Evolutionary conservation across 2,113 vertebrate species (phyloP).

Genomic region (Mystacornis crossleyi): DNA sequence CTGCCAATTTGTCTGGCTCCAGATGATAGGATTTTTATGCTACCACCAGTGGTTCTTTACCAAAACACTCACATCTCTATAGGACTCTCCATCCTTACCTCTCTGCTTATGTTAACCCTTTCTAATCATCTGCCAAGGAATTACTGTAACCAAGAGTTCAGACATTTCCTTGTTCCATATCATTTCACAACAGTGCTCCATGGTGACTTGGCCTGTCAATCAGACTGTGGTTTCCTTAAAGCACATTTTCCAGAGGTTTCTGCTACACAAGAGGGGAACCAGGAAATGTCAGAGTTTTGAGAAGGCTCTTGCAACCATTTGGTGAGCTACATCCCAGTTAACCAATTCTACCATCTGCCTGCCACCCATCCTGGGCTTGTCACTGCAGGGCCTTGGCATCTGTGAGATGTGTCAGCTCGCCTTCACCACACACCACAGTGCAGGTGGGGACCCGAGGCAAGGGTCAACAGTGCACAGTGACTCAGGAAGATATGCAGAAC

Average conservation of each 20-base stretch:
- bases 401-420: not conserved
- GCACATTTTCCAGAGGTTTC: not conserved
- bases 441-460: rapidly evolving
- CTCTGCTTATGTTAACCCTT: not conserved
- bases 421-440: not conserved
- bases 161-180: not conserved
- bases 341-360: not conserved
- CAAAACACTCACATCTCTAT: not conserved
- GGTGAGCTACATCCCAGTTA: not conserved
- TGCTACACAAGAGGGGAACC: not conserved
- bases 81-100: not conserved
- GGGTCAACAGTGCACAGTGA: not conserved
- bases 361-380: not conserved
- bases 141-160: not conserved
- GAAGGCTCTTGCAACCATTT: not conserved
- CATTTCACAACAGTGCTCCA: not conserved
- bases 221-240: not conserved
- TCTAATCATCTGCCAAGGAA: not conserved
- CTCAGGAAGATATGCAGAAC: not conserved
- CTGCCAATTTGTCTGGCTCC: not conserved
- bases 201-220: not conserved
- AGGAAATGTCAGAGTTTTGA: not conserved
- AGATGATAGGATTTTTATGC: not conserved
- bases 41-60: not conserved
- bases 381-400: rapidly evolving